Percentiles rank a stretch among this genome's conserved stretches.
Evolutionary conservation across 2,113 vertebrate genomes (phyloP).

Genomic region (Rallus limicola): DNA sequence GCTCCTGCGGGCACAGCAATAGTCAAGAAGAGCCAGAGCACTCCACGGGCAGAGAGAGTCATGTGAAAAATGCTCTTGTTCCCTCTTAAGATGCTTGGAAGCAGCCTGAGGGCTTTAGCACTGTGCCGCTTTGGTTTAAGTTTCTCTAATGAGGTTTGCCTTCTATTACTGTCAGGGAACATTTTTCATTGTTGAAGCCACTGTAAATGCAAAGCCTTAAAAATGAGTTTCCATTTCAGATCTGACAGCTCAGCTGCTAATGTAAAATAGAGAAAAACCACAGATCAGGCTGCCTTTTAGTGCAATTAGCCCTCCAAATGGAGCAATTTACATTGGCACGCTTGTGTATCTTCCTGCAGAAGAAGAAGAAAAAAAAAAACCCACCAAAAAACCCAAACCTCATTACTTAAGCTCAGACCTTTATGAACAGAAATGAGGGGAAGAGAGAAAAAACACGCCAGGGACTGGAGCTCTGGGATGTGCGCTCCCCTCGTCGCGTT

Average conservation of each 20-base stretch:
- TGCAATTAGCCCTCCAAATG: constrained; percentile 79
- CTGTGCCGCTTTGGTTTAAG: constrained; percentile 76
- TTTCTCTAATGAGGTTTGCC: constrained; percentile 80
- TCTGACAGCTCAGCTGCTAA: constrained; percentile 77
- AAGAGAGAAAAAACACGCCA: constrained; percentile 12
- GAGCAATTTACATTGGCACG: constrained; percentile 77
- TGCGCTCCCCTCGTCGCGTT: neutral
- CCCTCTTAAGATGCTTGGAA: constrained; percentile 73
- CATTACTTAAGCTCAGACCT: constrained; percentile 69
- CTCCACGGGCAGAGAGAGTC: constrained; percentile 57
- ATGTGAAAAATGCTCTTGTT: constrained; percentile 74
- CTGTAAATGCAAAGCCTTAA: constrained; percentile 77
- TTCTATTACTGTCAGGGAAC: constrained; percentile 79
- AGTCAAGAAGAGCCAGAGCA: constrained; percentile 57
- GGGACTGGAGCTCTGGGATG: neutral
- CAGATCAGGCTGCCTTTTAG: constrained; percentile 74
- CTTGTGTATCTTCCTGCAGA: constrained; percentile 73
- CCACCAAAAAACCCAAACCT: neutral
- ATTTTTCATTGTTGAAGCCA: constrained; percentile 78
- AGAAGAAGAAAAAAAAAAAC: constrained; percentile 5
- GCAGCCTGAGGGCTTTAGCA: constrained; percentile 75
- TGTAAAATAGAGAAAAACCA: constrained; percentile 73
- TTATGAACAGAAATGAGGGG: constrained; percentile 55
- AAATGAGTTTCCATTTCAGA: constrained; percentile 77
- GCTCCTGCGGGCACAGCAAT: constrained; percentile 62